Conservation (phyloP, 2,888 invertebrate genomes). For the Apodemia mormo region DNA sequence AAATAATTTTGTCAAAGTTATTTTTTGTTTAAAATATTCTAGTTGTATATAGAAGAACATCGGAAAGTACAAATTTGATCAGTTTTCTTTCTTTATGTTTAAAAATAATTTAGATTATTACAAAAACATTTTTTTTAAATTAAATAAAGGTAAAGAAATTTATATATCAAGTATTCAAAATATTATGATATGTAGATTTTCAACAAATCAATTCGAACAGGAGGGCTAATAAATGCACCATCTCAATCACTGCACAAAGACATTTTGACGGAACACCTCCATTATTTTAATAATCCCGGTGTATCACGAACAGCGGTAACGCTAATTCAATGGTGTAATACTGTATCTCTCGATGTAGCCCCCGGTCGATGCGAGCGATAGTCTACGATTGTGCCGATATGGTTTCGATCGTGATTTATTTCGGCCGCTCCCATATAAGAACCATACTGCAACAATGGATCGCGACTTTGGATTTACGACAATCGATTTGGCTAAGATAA, state of each 20-base stretch:
- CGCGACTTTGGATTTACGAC: slow-evolving; percentile 72
- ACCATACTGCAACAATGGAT: slow-evolving; percentile 73
- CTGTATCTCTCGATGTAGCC: slow-evolving; percentile 62
- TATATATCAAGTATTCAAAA: too few relatives aligned
- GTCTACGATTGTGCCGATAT: slow-evolving; percentile 75
- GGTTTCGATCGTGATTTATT: slow-evolving; percentile 79
- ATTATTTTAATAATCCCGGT: neutral
- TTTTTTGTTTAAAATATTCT: too few relatives aligned
- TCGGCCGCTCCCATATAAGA: slow-evolving; percentile 77
- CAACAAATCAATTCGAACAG: neutral
- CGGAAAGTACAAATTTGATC: too few relatives aligned
- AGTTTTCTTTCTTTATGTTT: too few relatives aligned
- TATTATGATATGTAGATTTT: too few relatives aligned
- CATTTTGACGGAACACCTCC: neutral
- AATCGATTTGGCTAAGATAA: slow-evolving; percentile 77
- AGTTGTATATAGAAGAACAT: too few relatives aligned
- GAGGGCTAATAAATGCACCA: neutral
- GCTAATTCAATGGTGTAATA: slow-evolving; percentile 80
- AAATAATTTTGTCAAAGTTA: too few relatives aligned
- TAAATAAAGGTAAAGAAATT: too few relatives aligned
- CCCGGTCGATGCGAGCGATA: slow-evolving; percentile 66
- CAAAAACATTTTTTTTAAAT: too few relatives aligned
- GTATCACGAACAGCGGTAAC: slow-evolving; percentile 71
- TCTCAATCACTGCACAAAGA: neutral
- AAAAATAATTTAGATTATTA: too few relatives aligned